Base-by-base conservation (phyloP, 1,140 invertebrate genomes). In the Megalopta genalis region DNA sequence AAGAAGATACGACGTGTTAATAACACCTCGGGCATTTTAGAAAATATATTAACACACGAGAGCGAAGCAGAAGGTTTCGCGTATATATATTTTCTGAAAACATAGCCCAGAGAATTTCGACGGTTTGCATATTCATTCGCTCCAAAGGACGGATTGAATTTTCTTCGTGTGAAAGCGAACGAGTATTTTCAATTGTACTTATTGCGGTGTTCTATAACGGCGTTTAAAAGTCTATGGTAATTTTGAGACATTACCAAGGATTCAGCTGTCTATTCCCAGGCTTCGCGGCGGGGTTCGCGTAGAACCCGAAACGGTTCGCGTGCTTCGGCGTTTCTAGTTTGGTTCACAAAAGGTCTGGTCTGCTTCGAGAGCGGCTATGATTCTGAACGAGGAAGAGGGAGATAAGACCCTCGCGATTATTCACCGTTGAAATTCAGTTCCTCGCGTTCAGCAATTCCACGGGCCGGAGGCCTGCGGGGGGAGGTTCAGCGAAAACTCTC, bases 331-430 rank as follows among this genome's bases (percentile, higher is more conserved):
- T 80, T 71, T 74, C 81, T 37, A 71, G 59, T 67, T 74, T 46
- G 75, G 78, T 82, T 78, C 67, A 67, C 68, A 63, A 59, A 82
- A 71, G 75, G 42, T 75, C 39, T 67, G 76, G 71, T 69, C 74
- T 46, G 57, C 57, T 60, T 70, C 57, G 74, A 49, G 39, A 37
- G 42, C 25, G 54, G n/a, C 39, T 37, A 66, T 25, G 74, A 62
- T 77, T 62, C 66, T 76, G 27, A 66, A 69, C 39, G 66, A n/a
- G 66, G 66, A 77, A 62, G 42, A 60, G 23, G 16, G 2, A 67
- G 74, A 77, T 77, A 77, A 77, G 74, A 23, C n/a, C 27, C 6
- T 62, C 57, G 54, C 74, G 66, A 77, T 77, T 77, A 77, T 77
- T 77, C 74, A 77, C 66, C 54, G 66, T 37, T 69, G 74, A 62